Base-by-base conservation (phyloP, 1,140 invertebrate genomes). In the Bombus balteatus region DNA sequence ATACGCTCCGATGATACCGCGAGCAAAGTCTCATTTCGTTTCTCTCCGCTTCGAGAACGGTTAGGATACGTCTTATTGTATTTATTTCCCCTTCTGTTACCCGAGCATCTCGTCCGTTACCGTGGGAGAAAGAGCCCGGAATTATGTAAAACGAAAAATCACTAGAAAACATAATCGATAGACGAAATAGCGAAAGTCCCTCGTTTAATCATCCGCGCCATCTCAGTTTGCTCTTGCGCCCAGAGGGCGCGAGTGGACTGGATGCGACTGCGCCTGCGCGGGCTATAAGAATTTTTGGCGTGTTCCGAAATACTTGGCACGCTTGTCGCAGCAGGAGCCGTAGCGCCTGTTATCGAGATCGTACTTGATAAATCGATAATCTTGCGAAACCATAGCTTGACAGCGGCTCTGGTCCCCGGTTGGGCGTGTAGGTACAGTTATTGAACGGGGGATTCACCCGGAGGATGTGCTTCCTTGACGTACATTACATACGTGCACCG, bases 281-380 rank as follows among this genome's bases (percentile, higher is more conserved):
- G n/a, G 5, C 25, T 13, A 12, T 2, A 70, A 28, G 83, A 85
- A 81, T 85, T 81, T 81, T 81, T 47, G 66, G 53, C 68, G 62
- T 25, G 59, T 66, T 10, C 68, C 79, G 71, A 85, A 85, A 81
- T 62, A 59, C 62, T 43, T 34, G 75, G n/a, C 43, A 39, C 41
- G 41, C n/a, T 47, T 62, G 57, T 13, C 37, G 18, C 37, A n/a
- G 28, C 59, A 32, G 68, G 57, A 8, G 70, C 37, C 53, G 73
- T 5, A 28, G 34, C 76, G 57, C 22, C 3, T 59, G 72, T 80
- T 77, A 89, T 88, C 72, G 76, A 75, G 85, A 88, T 91, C 85
- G 85, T 81, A 86, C 34, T 88, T 83, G 83, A 53, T 53, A 53
- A 53, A 53, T 91, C 87, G 85, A 86, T 86, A 83, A 86, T 86